These are phyloP conservation scores for Ictalurus furcatus DNA, from an alignment of 2,113 vertebrate species.

Conservation along the genomic window DNA sequence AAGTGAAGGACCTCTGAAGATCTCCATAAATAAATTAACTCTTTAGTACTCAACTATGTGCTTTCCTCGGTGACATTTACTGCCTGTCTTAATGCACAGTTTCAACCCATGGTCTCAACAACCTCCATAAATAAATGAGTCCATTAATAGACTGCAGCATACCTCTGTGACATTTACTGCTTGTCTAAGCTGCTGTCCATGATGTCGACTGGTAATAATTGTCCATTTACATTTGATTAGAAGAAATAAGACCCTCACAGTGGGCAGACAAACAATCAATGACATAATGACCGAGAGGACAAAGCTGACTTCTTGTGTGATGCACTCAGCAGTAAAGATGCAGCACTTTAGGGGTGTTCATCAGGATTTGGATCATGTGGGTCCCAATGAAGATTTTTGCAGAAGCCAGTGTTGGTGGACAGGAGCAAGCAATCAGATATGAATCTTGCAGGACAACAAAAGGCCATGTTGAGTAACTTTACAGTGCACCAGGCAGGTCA, in stretches of 20 bases:
- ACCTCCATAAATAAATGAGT: slow-evolving; percentile 36
- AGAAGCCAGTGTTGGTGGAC: background rate
- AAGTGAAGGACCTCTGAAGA: slow-evolving; percentile 21
- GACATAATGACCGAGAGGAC: slow-evolving; percentile 23
- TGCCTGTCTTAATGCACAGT: slow-evolving; percentile 30
- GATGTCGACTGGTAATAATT: slow-evolving; percentile 56
- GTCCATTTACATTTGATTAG: slow-evolving; percentile 71
- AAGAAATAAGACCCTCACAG: slow-evolving; percentile 60
- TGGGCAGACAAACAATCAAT: slow-evolving; percentile 60
- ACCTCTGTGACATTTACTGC: slow-evolving; percentile 45
- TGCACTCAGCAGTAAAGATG: background rate
- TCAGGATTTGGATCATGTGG: background rate
- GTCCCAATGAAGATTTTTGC: background rate
- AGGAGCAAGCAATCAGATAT: background rate
- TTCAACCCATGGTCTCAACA: slow-evolving; percentile 13
- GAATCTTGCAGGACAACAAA: background rate
- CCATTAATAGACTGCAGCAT: slow-evolving; percentile 6
- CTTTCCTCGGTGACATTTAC: slow-evolving; percentile 53
- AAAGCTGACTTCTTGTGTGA: slow-evolving; percentile 8
- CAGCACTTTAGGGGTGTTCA: background rate
- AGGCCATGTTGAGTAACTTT: background rate
- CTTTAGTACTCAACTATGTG: slow-evolving; percentile 39
- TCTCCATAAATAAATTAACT: slow-evolving; percentile 48
- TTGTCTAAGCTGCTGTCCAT: slow-evolving; percentile 16
- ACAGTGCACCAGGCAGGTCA: background rate